Conservation (phyloP, 2,113 vertebrate genomes). For the Romanogobio albipinnatus region DNA sequence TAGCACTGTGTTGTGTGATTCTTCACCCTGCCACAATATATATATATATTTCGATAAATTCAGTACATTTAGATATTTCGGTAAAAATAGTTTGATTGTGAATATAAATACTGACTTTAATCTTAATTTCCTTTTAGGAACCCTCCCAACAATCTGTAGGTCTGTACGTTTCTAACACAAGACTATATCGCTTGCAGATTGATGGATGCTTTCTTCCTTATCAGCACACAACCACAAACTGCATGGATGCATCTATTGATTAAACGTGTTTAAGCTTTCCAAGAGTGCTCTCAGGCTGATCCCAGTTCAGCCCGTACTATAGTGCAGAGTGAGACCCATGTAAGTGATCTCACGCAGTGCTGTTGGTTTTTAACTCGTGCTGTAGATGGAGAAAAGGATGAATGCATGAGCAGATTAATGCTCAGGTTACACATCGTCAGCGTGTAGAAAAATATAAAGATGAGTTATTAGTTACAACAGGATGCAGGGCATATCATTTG, state of each 20-base stretch:
- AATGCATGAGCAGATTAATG: background rate
- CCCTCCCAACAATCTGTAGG: background rate
- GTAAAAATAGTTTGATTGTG: background rate
- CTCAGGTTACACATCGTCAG: conserved; percentile 39
- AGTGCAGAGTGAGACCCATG: background rate
- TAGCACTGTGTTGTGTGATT: too few relatives aligned
- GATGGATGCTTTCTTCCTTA: background rate
- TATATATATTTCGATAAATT: background rate
- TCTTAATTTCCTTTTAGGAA: background rate
- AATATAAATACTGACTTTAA: background rate
- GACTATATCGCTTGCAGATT: background rate
- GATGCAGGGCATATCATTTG: conserved; percentile 51
- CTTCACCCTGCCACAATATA: too few relatives aligned
- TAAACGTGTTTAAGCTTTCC: conserved; percentile 13
- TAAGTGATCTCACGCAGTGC: background rate
- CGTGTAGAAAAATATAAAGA: conserved; percentile 40
- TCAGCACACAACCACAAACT: background rate
- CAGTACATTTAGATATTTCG: too few relatives aligned
- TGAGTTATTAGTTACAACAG: conserved; percentile 52
- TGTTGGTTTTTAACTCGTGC: conserved; percentile 11
- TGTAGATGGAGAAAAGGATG: background rate
- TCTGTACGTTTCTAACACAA: background rate
- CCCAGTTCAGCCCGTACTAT: background rate
- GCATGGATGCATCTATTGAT: conserved; percentile 14
- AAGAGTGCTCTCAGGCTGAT: background rate